Evolutionary conservation across 2,888 invertebrate species (phyloP).

Genomic region (Monoplex corrugatus): DNA sequence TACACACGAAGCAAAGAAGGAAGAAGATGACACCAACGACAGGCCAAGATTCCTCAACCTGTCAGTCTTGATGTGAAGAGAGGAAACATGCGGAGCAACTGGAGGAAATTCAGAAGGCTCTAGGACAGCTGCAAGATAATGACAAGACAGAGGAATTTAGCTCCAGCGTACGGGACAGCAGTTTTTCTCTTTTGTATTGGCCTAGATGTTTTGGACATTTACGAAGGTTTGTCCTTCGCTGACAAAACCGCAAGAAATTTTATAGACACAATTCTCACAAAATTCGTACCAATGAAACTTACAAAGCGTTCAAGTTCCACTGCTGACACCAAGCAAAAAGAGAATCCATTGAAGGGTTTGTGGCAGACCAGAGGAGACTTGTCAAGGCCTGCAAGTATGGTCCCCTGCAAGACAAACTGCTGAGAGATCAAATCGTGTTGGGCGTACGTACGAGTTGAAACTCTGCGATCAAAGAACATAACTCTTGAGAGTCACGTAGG

Average conservation of each 20-base stretch:
- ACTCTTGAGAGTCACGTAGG: too few relatives aligned
- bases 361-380: neutral
- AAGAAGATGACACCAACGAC: neutral
- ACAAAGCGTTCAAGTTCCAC: neutral
- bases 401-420: neutral
- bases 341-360: neutral
- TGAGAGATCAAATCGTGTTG: conserved; percentile 9
- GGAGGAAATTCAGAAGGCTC: conserved; percentile 8
- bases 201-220: neutral
- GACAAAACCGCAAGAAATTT: neutral
- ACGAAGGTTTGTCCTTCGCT: conserved; percentile 2
- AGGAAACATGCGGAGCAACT: neutral
- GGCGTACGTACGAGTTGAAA: neutral
- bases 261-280: neutral
- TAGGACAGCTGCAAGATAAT: neutral
- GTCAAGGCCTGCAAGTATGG: neutral
- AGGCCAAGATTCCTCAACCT: neutral
- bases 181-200: neutral
- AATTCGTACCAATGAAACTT: neutral
- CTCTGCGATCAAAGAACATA: too few relatives aligned
- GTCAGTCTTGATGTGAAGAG: conserved; percentile 1
- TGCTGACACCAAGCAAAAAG: neutral
- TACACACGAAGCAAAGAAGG: too few relatives aligned
- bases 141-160: neutral
- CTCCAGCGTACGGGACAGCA: neutral